Conservation (phyloP, 2,797 vertebrate genomes). For the Emydoidea blandingii region DNA sequence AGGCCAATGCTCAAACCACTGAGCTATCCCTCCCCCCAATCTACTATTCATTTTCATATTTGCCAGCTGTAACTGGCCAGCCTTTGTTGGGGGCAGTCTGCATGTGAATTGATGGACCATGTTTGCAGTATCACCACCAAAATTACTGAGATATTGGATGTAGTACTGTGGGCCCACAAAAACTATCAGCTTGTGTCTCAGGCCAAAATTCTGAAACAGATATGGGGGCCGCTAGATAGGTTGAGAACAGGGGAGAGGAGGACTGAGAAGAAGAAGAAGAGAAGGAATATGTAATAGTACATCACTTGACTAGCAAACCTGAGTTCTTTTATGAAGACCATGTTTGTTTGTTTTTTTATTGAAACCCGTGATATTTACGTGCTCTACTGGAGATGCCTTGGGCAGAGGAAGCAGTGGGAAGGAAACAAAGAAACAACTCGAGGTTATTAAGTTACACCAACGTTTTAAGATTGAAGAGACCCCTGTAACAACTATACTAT, state of each 20-base stretch:
- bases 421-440: not conserved
- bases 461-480: not conserved
- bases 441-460: not conserved
- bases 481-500: not conserved
- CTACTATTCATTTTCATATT: not conserved
- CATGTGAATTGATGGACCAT: not conserved
- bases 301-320: not conserved
- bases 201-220: not conserved
- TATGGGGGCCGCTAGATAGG: not conserved
- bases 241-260: not conserved
- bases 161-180: not conserved
- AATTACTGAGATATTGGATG: not conserved
- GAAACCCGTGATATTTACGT: not conserved
- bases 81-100: not conserved
- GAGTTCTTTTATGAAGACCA: conserved; percentile 30
- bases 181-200: not conserved
- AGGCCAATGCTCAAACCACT: no score
- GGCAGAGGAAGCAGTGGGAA: conserved; percentile 12
- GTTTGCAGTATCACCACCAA: not conserved
- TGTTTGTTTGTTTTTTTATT: not conserved
- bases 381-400: not conserved
- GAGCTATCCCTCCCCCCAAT: no score
- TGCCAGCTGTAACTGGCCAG: not conserved
- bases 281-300: not conserved
- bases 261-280: not conserved